Conservation (phyloP, 1,140 invertebrate species). For the Dinoponera quadriceps region DNA sequence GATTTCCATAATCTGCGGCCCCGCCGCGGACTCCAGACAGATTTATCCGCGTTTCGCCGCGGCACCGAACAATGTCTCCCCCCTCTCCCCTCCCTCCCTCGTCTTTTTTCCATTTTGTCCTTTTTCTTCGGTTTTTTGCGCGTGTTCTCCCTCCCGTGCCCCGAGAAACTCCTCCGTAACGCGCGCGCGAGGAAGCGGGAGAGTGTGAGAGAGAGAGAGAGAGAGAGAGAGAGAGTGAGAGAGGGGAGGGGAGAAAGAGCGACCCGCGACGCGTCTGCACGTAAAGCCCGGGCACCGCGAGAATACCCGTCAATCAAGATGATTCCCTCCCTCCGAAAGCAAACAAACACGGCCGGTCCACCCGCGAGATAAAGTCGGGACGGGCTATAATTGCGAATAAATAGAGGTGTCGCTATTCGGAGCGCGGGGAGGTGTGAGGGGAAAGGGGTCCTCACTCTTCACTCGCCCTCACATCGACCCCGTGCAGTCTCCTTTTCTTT, state of each 20-base stretch:
- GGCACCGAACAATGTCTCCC: constrained; percentile 52
- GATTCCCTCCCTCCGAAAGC: constrained; percentile 42
- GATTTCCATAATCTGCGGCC: constrained; percentile 73
- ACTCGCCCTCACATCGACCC: neutral
- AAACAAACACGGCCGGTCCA: constrained; percentile 57
- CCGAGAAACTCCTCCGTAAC: constrained; percentile 27
- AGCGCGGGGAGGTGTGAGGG: constrained; percentile 5
- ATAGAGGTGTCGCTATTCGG: constrained; percentile 37
- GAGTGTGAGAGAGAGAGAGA: too few species aligned
- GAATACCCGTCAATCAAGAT: constrained; percentile 68
- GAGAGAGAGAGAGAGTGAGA: too few species aligned
- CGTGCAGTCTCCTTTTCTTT: constrained; percentile 20
- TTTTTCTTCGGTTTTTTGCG: neutral
- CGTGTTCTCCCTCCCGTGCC: constrained; percentile 14
- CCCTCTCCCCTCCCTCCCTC: neutral
- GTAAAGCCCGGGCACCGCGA: constrained; percentile 30
- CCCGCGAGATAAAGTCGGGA: constrained; percentile 60
- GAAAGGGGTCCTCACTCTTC: constrained; percentile 15
- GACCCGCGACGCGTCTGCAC: constrained; percentile 25
- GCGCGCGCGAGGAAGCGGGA: neutral
- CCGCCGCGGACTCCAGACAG: constrained; percentile 46
- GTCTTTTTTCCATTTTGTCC: constrained; percentile 4
- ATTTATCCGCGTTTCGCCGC: constrained; percentile 58
- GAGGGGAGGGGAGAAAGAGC: neutral
- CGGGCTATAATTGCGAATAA: constrained; percentile 60